phyloP scores from a whole-genome alignment of 2,797 vertebrate genomes.

The Coracias cyanogaster region DNA sequence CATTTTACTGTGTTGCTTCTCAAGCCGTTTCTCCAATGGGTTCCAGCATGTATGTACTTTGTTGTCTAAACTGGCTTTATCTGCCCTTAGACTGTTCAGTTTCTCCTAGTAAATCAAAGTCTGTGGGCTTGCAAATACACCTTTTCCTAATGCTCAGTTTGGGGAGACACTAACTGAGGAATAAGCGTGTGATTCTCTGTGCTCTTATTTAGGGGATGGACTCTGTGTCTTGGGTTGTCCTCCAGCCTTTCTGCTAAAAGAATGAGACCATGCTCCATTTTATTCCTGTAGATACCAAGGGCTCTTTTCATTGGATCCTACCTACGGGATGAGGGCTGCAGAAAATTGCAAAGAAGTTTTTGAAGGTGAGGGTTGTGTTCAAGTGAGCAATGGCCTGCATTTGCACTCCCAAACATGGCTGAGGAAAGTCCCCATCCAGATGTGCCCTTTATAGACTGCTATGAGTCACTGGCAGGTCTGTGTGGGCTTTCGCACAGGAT shows the following conservation, averaged over 20 bases:
- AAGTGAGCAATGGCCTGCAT: neutral
- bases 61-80: neutral
- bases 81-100: neutral
- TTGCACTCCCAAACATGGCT: neutral
- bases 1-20: neutral
- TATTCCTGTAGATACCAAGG: neutral
- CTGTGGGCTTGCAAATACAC: neutral
- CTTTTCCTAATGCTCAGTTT: neutral
- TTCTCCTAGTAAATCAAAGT: neutral
- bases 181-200: neutral
- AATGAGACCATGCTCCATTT: neutral
- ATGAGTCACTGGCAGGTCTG: neutral
- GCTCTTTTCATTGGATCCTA: neutral
- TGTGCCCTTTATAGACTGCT: neutral
- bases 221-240: neutral
- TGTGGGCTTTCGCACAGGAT: neutral
- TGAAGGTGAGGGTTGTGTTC: neutral
- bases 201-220: neutral
- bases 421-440: neutral
- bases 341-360: neutral
- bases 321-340: neutral
- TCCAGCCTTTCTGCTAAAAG: neutral
- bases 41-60: neutral
- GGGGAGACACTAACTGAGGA: neutral
- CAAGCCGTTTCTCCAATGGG: neutral